Conservation (phyloP, 1,140 invertebrate genomes). For the Anagrus nilaparvatae region DNA sequence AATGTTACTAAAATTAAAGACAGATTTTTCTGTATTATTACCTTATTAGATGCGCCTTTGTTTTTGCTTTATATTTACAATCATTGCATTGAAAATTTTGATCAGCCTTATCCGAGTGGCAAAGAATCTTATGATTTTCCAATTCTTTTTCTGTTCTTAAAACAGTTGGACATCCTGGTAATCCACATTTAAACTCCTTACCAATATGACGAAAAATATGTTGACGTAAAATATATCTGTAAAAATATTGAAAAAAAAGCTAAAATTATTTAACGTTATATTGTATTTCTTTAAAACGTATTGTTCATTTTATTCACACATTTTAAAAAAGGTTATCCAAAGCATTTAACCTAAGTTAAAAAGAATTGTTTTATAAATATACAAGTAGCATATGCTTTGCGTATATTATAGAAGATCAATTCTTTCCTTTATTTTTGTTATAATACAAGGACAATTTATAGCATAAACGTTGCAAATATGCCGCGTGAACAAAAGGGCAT, state of each 20-base stretch:
- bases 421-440: too few species aligned
- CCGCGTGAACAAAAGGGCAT: conserved; percentile 17
- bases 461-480: conserved; percentile 16
- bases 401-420: too few species aligned
- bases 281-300: background rate
- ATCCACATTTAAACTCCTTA: conserved; percentile 49
- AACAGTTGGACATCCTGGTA: conserved; percentile 44
- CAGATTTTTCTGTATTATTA: too few species aligned
- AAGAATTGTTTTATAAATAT: too few species aligned
- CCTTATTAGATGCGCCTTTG: conserved; percentile 50
- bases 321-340: background rate
- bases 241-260: too few species aligned
- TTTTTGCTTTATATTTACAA: conserved; percentile 56
- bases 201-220: conserved; percentile 51
- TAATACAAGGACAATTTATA: conserved; percentile 17
- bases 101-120: conserved; percentile 38
- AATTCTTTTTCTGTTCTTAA: conserved; percentile 48
- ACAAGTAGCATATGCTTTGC: too few species aligned
- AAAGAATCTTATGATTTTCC: conserved; percentile 35
- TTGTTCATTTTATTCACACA: background rate
- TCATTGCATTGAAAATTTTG: conserved; percentile 50
- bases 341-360: too few species aligned
- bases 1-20: too few species aligned
- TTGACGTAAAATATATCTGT: conserved; percentile 46
- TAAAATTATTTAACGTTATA: background rate